Conservation (phyloP, 2,113 vertebrate species). For the Prionailurus bengalensis region DNA sequence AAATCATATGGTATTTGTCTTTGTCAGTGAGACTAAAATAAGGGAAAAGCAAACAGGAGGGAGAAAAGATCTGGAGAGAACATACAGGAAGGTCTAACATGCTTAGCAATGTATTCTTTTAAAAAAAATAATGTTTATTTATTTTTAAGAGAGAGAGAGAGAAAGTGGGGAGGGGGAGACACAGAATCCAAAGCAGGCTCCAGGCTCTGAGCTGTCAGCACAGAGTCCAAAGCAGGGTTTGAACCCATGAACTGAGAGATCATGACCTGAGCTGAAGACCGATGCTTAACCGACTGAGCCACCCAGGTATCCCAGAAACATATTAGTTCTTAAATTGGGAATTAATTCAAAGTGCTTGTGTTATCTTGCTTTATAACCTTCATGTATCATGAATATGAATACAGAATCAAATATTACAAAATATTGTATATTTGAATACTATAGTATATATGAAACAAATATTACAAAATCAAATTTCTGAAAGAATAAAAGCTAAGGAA, state of each 20-base stretch:
- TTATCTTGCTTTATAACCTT: constrained; percentile 6
- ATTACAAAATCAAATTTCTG: not conserved
- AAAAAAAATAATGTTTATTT: too few species aligned
- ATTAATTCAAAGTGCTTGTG: not conserved
- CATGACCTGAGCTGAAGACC: too few species aligned
- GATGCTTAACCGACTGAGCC: too few species aligned
- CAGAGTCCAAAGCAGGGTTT: too few species aligned
- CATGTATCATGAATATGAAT: not conserved
- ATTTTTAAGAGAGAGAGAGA: too few species aligned
- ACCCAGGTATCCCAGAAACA: not conserved
- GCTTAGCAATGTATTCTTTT: not conserved
- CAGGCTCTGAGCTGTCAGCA: too few species aligned
- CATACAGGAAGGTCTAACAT: not conserved
- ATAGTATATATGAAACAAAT: not conserved
- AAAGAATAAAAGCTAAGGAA: not conserved
- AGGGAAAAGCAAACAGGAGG: not conserved
- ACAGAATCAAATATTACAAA: not conserved
- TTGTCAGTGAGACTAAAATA: not conserved
- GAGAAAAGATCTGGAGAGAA: not conserved
- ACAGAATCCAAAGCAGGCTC: too few species aligned
- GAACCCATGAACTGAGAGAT: too few species aligned
- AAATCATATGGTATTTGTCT: not conserved
- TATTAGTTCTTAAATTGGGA: not conserved
- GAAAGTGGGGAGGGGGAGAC: too few species aligned
- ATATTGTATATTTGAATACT: not conserved